These are phyloP conservation scores for Diplodus sargus DNA, from an alignment of 2,797 vertebrate genomes.

Conservation along the genomic window DNA sequence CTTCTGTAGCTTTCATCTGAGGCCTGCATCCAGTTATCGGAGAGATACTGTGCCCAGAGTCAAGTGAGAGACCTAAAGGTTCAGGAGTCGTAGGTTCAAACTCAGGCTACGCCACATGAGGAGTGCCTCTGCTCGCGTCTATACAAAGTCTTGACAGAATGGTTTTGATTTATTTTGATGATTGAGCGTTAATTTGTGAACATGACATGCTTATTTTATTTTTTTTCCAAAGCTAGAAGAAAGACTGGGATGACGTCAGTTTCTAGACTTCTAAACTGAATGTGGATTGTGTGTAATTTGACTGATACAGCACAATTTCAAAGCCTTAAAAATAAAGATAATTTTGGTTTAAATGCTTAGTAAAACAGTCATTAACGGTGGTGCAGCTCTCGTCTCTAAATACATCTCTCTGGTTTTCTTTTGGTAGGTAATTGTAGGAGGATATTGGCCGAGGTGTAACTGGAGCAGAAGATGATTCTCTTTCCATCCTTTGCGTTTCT, in stretches of 20 bases:
- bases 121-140: constrained; percentile 29
- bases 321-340: constrained; percentile 10
- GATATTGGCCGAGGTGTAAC: constrained; percentile 32
- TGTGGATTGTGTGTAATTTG: not conserved
- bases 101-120: constrained; percentile 62
- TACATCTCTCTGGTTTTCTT: constrained; percentile 22
- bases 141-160: constrained; percentile 37
- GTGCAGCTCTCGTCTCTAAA: constrained; percentile 29
- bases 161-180: constrained; percentile 51
- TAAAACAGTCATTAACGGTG: constrained; percentile 45
- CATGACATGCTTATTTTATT: constrained; percentile 39
- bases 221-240: constrained; percentile 22
- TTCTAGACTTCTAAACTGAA: not conserved
- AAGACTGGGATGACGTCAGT: not conserved
- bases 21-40: constrained; percentile 77
- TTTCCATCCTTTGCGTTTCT: constrained; percentile 2
- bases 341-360: constrained; percentile 14
- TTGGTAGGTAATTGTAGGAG: constrained; percentile 39
- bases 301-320: not conserved
- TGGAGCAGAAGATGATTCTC: constrained; percentile 17
- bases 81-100: constrained; percentile 77
- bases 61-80: constrained; percentile 69
- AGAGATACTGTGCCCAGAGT: constrained; percentile 72
- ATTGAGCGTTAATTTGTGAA: constrained; percentile 51
- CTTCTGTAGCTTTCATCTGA: constrained; percentile 82